Evolutionary conservation across 1,140 invertebrate species (phyloP).

Genomic region (Drosophila pallidifrons): DNA sequence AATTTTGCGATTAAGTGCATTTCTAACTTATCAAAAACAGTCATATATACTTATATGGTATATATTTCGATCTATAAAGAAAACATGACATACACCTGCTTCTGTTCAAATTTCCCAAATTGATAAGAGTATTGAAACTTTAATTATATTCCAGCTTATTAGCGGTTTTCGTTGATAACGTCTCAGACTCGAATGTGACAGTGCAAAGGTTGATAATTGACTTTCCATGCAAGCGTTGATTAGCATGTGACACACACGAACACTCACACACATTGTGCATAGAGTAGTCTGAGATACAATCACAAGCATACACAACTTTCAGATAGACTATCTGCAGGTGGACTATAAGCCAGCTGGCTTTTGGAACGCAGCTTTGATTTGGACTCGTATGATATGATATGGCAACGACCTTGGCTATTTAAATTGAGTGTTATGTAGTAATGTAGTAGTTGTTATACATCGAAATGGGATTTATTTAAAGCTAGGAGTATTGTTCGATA

Average conservation of each 20-base stretch:
- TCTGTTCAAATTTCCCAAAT: neutral
- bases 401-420: neutral
- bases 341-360: neutral
- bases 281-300: neutral
- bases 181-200: slow-evolving; percentile 23
- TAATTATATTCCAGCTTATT: slow-evolving; percentile 16
- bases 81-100: slow-evolving; percentile 3
- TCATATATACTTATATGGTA: neutral
- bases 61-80: neutral
- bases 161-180: slow-evolving; percentile 21
- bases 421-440: neutral
- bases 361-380: too few species aligned
- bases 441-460: neutral
- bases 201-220: slow-evolving; percentile 46
- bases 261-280: neutral
- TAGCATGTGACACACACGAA: slow-evolving; percentile 28
- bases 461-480: neutral
- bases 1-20: neutral
- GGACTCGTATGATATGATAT: neutral
- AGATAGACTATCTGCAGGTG: neutral
- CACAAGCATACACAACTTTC: slow-evolving; percentile 7
- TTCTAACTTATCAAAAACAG: neutral
- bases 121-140: slow-evolving; percentile 27
- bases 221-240: slow-evolving; percentile 33
- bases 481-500: too few species aligned